phyloP scores from a whole-genome alignment of 2,113 vertebrate species.

The Limnothrissa miodon region DNA sequence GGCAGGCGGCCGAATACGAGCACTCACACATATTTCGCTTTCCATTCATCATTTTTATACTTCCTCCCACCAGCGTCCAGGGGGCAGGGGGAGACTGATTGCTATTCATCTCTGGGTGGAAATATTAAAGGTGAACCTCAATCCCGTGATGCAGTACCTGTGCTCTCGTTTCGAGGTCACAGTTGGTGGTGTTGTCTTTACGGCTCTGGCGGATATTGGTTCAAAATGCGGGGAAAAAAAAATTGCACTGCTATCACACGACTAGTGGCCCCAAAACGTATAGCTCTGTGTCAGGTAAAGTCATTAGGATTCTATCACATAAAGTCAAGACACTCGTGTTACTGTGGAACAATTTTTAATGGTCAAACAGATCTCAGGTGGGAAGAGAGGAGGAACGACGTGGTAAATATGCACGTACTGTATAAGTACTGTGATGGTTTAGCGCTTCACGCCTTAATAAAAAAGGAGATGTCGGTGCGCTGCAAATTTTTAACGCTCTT shows the following conservation, averaged over 20 bases:
- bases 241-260: background rate
- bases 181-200: constrained; percentile 17
- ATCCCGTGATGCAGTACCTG: constrained; percentile 14
- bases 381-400: background rate
- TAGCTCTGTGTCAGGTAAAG: background rate
- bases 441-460: background rate
- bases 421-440: background rate
- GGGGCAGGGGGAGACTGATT: constrained; percentile 29
- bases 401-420: constrained; percentile 31
- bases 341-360: background rate
- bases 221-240: background rate
- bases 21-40: constrained; percentile 64
- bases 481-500: background rate
- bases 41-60: constrained; percentile 67
- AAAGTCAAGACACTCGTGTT: background rate
- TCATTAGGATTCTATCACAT: constrained; percentile 5
- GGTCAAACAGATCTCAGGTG: constrained; percentile 6
- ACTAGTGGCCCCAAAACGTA: background rate
- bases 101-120: constrained; percentile 67
- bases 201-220: background rate
- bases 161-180: constrained; percentile 1
- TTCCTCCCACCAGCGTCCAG: constrained; percentile 13
- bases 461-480: background rate
- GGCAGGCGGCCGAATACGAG: constrained; percentile 27
- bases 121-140: constrained; percentile 40